These are phyloP conservation scores for Melangyna quadrimaculata DNA, from an alignment of 2,888 invertebrate genomes.

Conservation along the genomic window DNA sequence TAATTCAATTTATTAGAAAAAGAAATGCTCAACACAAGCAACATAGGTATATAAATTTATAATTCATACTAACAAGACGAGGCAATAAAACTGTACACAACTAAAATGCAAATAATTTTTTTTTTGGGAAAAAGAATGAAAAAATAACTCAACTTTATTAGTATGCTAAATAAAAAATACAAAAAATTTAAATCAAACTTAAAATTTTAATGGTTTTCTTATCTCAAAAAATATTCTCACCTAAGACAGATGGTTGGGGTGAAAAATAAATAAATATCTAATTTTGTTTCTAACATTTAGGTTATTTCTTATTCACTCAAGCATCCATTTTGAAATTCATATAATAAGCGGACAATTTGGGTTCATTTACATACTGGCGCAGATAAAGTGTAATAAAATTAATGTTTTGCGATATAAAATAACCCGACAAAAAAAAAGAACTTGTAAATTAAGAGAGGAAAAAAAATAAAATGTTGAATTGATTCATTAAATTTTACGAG, in stretches of 20 bases:
- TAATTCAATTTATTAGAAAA: constrained; percentile 55
- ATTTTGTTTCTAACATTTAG: background rate
- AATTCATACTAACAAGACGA: constrained; percentile 45
- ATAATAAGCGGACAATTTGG: background rate
- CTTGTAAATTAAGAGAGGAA: background rate
- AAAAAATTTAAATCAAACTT: constrained; percentile 42
- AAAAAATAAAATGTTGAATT: constrained; percentile 62
- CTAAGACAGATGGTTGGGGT: constrained; percentile 14
- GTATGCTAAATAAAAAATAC: background rate
- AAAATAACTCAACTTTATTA: background rate
- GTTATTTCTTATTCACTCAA: constrained; percentile 16
- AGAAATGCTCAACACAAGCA: constrained; percentile 31
- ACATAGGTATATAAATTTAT: background rate
- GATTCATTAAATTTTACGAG: constrained; percentile 55
- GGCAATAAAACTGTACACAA: constrained; percentile 14
- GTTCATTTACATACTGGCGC: constrained; percentile 61
- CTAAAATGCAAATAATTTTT: constrained; percentile 40
- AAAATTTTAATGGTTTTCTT: constrained; percentile 54
- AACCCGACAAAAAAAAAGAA: constrained; percentile 36
- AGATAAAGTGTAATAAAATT: constrained; percentile 70
- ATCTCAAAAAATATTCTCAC: constrained; percentile 59
- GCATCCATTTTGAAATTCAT: constrained; percentile 20
- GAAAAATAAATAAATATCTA: background rate
- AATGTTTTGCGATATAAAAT: constrained; percentile 67
- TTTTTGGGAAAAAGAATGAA: background rate